Percentiles rank a stretch among this genome's conserved stretches.
These are phyloP conservation scores for Bombyx huttoni DNA, from an alignment of 2,888 invertebrate species.

Conservation along the genomic window DNA sequence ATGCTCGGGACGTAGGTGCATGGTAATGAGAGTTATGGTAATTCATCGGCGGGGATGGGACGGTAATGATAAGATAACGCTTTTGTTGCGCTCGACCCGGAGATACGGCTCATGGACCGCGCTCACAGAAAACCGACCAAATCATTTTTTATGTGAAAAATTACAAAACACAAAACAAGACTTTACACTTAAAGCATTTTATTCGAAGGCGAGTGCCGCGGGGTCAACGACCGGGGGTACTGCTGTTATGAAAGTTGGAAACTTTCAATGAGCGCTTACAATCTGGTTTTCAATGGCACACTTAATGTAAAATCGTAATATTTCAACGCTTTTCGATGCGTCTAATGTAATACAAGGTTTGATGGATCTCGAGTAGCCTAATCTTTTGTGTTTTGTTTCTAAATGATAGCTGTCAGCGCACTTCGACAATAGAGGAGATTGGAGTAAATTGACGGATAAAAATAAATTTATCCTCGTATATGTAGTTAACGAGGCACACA, in stretches of 20 bases:
- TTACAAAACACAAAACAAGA: conserved; percentile 39
- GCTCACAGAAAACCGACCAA: conserved; percentile 14
- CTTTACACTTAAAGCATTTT: conserved; percentile 34
- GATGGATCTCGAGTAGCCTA: not conserved
- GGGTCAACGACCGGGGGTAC: not conserved
- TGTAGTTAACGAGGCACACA: conserved; percentile 53
- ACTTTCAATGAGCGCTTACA: not conserved
- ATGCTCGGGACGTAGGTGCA: conserved; percentile 51
- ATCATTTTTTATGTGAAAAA: conserved; percentile 28
- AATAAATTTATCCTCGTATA: conserved; percentile 59
- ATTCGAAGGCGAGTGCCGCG: conserved; percentile 8
- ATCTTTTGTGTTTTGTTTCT: conserved; percentile 16
- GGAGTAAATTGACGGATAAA: conserved; percentile 68
- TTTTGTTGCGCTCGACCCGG: conserved; percentile 45
- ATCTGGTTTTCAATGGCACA: not conserved
- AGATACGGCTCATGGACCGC: conserved; percentile 39
- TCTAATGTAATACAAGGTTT: not conserved
- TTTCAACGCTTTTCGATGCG: not conserved
- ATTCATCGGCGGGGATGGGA: conserved; percentile 56
- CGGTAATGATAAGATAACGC: conserved; percentile 64
- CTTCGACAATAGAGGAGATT: conserved; percentile 50
- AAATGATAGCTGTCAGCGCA: conserved; percentile 46
- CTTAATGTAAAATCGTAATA: not conserved
- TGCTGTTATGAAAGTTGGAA: not conserved
- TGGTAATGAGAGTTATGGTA: conserved; percentile 67